A percentile compares a stretch with the other conserved stretches of the same genome.
Conservation (phyloP, 2,888 invertebrate genomes). For the Desoria tigrina region DNA sequence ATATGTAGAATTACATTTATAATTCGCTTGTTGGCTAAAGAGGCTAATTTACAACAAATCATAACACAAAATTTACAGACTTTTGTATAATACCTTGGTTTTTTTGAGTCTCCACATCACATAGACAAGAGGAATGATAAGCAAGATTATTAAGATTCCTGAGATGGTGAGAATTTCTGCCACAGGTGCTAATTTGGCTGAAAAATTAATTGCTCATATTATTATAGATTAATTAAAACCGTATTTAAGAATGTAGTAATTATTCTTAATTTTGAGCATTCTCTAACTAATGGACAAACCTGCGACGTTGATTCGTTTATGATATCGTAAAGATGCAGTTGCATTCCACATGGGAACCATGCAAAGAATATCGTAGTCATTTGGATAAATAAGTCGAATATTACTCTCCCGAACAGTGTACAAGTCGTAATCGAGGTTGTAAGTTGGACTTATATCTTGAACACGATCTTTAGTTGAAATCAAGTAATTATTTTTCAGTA, state of each 20-base stretch:
- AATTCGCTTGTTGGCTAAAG: too few species aligned
- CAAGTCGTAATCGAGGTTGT: constrained; percentile 25
- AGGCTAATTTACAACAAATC: too few species aligned
- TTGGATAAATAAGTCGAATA: constrained; percentile 43
- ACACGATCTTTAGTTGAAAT: constrained; percentile 30
- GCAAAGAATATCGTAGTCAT: constrained; percentile 43
- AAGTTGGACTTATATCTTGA: constrained; percentile 25
- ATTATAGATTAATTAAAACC: too few species aligned
- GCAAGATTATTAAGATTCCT: constrained; percentile 25
- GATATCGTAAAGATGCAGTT: constrained; percentile 29
- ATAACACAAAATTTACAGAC: constrained; percentile 7
- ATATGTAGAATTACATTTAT: too few species aligned
- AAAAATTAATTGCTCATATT: neutral
- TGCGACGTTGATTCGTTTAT: constrained; percentile 37
- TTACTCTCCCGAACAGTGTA: constrained; percentile 42
- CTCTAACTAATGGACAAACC: constrained; percentile 12
- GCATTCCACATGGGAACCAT: constrained; percentile 37
- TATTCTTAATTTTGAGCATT: too few species aligned
- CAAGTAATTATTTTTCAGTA: too few species aligned
- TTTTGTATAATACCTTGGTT: constrained; percentile 29
- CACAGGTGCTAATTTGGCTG: constrained; percentile 36
- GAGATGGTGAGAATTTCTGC: constrained; percentile 29
- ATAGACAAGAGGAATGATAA: constrained; percentile 22
- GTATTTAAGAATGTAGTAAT: too few species aligned
- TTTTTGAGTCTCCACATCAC: constrained; percentile 41